phyloP scores from a whole-genome alignment of 2,888 invertebrate genomes.

The Ichneumoninae sp. region DNA sequence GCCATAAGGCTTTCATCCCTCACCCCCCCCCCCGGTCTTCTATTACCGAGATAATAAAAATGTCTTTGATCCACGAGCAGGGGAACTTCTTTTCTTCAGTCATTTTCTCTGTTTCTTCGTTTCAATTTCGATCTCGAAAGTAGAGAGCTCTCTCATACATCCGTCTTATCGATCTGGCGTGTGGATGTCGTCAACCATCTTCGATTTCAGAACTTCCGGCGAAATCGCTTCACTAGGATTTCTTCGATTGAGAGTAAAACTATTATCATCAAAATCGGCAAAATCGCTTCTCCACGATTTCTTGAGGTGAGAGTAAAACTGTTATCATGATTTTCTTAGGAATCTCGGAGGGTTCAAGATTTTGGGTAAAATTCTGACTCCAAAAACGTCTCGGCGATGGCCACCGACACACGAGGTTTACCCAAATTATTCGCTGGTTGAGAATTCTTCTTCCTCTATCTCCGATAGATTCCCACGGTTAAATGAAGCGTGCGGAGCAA shows the following conservation, averaged over 20 bases:
- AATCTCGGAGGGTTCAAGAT: conserved; percentile 16
- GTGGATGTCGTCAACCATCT: not conserved
- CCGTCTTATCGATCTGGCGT: not conserved
- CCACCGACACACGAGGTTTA: conserved; percentile 71
- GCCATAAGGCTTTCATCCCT: conserved; percentile 43
- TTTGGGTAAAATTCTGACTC: conserved; percentile 41
- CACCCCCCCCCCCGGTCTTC: not conserved
- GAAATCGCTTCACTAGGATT: not conserved
- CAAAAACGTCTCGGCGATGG: conserved; percentile 44
- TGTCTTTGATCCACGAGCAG: conserved; percentile 58
- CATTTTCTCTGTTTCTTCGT: not conserved
- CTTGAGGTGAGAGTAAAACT: not conserved
- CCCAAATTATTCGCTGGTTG: conserved; percentile 73
- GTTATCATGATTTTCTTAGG: not conserved
- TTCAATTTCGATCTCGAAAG: conserved; percentile 4
- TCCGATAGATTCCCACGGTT: conserved; percentile 79
- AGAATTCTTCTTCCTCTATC: conserved; percentile 70
- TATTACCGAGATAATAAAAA: conserved; percentile 59
- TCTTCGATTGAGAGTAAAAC: not conserved
- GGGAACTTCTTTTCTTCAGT: conserved; percentile 19
- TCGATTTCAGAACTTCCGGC: not conserved
- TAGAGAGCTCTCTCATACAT: conserved; percentile 19
- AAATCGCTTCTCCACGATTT: not conserved
- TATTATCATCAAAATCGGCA: not conserved
- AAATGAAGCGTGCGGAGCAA: conserved; percentile 79